phyloP scores from a whole-genome alignment of 2,113 vertebrate species.

The Chroicocephalus ridibundus region DNA sequence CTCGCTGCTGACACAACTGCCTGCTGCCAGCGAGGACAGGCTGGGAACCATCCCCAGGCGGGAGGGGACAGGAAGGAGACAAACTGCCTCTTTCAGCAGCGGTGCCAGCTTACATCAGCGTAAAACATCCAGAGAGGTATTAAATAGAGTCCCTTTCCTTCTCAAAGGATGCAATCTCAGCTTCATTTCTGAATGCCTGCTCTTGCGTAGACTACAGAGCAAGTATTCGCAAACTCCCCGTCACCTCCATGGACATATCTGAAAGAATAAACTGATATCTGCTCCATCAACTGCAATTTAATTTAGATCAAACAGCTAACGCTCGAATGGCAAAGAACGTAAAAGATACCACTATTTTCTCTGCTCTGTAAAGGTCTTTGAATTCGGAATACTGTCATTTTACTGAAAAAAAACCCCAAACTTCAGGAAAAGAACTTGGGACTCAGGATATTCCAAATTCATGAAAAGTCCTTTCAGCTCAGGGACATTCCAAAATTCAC shows the following conservation, averaged over 20 bases:
- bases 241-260: not conserved
- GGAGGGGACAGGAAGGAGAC: not conserved
- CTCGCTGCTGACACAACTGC: not conserved
- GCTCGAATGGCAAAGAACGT: not conserved
- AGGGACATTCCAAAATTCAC: not conserved
- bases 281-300: not conserved
- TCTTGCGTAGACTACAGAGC: not conserved
- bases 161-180: not conserved
- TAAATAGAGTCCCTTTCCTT: not conserved
- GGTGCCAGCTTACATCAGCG: not conserved
- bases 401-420: not conserved
- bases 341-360: not conserved
- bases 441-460: not conserved
- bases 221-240: not conserved
- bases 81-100: not conserved
- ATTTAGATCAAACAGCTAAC: not conserved
- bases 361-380: not conserved
- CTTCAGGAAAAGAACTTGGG: not conserved
- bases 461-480: not conserved
- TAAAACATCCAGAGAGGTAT: not conserved
- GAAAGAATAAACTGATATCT: not conserved
- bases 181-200: not conserved
- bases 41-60: fast-evolving
- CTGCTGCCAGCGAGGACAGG: not conserved
- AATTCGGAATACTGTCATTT: not conserved